These are phyloP conservation scores for Chaenogobius annularis DNA, from an alignment of 2,113 vertebrate genomes.

Conservation along the genomic window DNA sequence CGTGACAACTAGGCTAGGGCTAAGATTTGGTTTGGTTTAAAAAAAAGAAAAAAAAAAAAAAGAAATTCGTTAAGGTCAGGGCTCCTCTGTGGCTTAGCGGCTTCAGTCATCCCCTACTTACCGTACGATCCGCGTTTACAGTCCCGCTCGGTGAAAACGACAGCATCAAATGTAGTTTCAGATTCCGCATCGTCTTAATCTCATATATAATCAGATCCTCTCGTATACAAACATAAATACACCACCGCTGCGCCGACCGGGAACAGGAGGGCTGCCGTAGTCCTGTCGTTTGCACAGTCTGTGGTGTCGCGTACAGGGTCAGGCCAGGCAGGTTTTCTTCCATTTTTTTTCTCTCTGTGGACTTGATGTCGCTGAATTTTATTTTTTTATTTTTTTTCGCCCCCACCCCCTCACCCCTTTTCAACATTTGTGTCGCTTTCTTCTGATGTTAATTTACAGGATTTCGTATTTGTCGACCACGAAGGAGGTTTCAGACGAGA, in stretches of 20 bases:
- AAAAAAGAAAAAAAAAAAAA: too few species aligned
- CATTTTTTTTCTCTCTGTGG: constrained; percentile 61
- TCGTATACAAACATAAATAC: constrained; percentile 80
- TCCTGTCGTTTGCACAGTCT: constrained; percentile 67
- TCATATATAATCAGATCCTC: constrained; percentile 73
- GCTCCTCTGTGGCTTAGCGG: constrained; percentile 1
- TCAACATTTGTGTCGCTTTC: constrained; percentile 19
- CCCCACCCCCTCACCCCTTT: constrained; percentile 5
- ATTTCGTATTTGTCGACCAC: constrained; percentile 97
- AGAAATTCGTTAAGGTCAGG: too few species aligned
- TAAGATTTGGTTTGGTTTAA: too few species aligned
- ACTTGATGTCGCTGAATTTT: constrained; percentile 59
- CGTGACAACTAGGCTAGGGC: too few species aligned
- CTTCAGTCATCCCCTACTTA: constrained; percentile 58
- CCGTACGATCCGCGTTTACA: constrained; percentile 35
- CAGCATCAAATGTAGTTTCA: constrained; percentile 47
- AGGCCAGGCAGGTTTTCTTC: constrained; percentile 67
- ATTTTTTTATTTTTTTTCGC: not conserved
- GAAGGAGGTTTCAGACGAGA: constrained; percentile 93
- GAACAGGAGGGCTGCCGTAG: constrained; percentile 36
- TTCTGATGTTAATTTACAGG: constrained; percentile 79
- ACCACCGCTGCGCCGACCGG: constrained; percentile 69
- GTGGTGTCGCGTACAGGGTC: constrained; percentile 60
- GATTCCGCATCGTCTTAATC: constrained; percentile 41
- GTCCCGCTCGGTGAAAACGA: constrained; percentile 38